These are phyloP conservation scores for Trichacis sp. DNA, from an alignment of 2,888 invertebrate genomes.

Conservation along the genomic window DNA sequence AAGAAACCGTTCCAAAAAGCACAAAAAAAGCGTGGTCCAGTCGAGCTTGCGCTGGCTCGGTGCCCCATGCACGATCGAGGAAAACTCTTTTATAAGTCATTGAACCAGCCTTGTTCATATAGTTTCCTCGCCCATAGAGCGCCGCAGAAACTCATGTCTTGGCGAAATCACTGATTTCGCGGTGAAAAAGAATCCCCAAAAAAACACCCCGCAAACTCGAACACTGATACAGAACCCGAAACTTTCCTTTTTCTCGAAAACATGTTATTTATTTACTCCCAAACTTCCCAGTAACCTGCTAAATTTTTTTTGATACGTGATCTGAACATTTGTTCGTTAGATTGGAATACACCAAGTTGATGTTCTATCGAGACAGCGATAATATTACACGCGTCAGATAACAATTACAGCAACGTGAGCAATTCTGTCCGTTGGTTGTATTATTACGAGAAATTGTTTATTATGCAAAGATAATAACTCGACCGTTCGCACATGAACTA, in stretches of 20 bases:
- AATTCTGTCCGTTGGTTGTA: no score
- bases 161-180: conserved; percentile 28
- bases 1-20: neutral
- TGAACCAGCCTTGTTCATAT: conserved; percentile 16
- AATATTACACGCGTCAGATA: no score
- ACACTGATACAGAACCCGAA: conserved; percentile 2
- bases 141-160: conserved; percentile 22
- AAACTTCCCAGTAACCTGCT: neutral
- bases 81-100: conserved; percentile 16
- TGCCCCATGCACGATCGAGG: conserved; percentile 12
- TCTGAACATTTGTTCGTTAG: no score
- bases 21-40: conserved; percentile 6
- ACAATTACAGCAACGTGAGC: no score
- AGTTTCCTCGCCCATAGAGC: conserved; percentile 12
- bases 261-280: neutral
- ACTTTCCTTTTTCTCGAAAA: neutral
- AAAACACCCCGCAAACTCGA: conserved; percentile 27
- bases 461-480: neutral
- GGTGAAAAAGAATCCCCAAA: conserved; percentile 25
- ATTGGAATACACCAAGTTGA: no score
- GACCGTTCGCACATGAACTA: no score
- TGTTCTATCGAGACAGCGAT: no score
- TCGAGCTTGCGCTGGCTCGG: conserved; percentile 7
- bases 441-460: neutral
- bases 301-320: no score